phyloP scores from a whole-genome alignment of 2,113 vertebrate genomes.

The Vombatus ursinus region DNA sequence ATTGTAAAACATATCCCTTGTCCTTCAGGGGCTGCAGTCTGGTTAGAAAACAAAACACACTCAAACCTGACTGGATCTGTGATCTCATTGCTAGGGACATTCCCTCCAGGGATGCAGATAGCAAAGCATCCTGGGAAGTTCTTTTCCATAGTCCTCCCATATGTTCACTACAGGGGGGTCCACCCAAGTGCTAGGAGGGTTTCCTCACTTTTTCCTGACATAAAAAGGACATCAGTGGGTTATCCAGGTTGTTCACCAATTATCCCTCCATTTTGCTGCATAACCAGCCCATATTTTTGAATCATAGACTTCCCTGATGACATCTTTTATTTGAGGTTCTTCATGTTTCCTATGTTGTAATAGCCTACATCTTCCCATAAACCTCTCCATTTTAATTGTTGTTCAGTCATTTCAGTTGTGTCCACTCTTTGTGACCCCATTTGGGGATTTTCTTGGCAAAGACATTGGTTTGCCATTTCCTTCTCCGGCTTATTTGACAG shows the following conservation, averaged over 20 bases:
- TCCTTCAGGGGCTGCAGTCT: background rate
- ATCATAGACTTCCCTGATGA: background rate
- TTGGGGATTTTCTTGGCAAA: background rate
- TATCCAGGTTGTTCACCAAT: background rate
- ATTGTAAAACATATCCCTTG: background rate
- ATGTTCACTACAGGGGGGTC: background rate
- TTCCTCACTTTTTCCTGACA: background rate
- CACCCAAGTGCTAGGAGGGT: background rate
- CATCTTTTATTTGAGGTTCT: background rate
- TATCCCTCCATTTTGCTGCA: background rate
- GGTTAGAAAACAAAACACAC: background rate
- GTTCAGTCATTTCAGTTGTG: background rate
- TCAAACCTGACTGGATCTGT: background rate
- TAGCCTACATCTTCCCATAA: background rate
- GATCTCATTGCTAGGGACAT: background rate
- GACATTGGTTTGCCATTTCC: background rate
- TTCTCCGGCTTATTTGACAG: background rate
- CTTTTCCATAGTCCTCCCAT: background rate
- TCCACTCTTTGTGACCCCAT: background rate
- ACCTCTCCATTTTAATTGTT: background rate
- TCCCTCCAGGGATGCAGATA: background rate
- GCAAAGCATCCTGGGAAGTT: background rate
- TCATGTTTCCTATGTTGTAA: background rate
- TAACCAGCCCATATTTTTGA: background rate
- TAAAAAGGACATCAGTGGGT: background rate